A percentile compares a stretch with the other conserved stretches of the same genome.
phyloP scores from a whole-genome alignment of 1,140 invertebrate genomes.

The Lineus longissimus region DNA sequence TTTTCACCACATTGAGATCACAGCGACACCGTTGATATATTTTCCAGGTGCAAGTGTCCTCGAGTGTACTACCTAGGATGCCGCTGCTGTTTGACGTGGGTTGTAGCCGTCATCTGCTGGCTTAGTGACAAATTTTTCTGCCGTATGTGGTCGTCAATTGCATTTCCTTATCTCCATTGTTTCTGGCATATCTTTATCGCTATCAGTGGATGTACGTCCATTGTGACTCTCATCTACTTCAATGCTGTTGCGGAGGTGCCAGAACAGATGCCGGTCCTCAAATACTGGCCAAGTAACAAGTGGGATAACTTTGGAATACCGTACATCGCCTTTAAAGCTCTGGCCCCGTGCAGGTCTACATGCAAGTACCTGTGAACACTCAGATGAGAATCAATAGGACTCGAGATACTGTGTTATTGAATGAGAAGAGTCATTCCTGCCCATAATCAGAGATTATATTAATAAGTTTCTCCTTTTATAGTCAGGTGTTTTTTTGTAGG shows the following conservation, averaged over 20 bases:
- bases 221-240: constrained; percentile 75
- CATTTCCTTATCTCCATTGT: constrained; percentile 76
- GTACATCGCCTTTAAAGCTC: constrained; percentile 8
- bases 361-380: too few relatives aligned
- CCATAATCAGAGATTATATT: too few relatives aligned
- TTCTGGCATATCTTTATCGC: constrained; percentile 79
- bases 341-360: background rate
- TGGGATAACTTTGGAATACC: constrained; percentile 19
- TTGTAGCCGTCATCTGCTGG: constrained; percentile 71
- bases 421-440: too few relatives aligned
- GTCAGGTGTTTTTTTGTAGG: too few relatives aligned
- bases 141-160: constrained; percentile 69
- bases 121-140: constrained; percentile 71
- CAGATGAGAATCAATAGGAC: too few relatives aligned
- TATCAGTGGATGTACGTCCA: constrained; percentile 69
- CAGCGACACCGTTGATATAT: too few relatives aligned
- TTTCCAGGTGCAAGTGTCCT: constrained; percentile 54
- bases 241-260: constrained; percentile 56
- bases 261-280: constrained; percentile 65
- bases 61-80: constrained; percentile 66
- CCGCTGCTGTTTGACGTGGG: constrained; percentile 64
- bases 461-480: too few relatives aligned
- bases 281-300: constrained; percentile 68
- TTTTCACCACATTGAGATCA: too few relatives aligned
- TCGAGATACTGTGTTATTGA: too few relatives aligned